Conservation (phyloP, 2,113 vertebrate genomes). For the Perca flavescens region DNA sequence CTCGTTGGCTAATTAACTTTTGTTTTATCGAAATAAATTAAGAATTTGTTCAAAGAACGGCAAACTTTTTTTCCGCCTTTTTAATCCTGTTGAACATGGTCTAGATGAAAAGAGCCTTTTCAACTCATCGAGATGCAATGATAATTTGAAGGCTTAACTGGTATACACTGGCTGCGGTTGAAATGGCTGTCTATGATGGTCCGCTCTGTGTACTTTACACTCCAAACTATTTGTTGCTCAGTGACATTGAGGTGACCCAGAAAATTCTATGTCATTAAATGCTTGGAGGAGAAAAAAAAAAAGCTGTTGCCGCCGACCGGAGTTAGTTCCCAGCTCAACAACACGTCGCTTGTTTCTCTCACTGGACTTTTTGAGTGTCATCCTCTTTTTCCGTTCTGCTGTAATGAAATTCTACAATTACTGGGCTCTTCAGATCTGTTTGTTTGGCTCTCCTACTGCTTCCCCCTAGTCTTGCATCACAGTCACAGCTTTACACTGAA, state of each 20-base stretch:
- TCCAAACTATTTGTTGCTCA: conserved; percentile 55
- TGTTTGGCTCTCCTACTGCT: conserved; percentile 8
- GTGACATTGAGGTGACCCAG: conserved; percentile 75
- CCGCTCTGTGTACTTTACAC: conserved; percentile 34
- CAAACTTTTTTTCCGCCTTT: conserved; percentile 16
- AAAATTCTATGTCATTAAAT: conserved; percentile 72
- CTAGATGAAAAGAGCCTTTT: conserved; percentile 44
- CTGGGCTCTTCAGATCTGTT: conserved; percentile 28
- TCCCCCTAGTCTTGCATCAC: conserved; percentile 52
- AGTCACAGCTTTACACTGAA: conserved; percentile 31
- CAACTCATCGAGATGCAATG: conserved; percentile 7
- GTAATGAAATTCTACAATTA: conserved; percentile 59
- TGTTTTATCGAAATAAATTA: conserved; percentile 54
- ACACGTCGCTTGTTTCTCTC: conserved; percentile 11
- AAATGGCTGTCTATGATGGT: conserved; percentile 9
- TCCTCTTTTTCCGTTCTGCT: conserved; percentile 23
- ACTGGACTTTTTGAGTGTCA: conserved; percentile 29
- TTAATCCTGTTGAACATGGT: conserved; percentile 42
- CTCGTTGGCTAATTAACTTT: conserved; percentile 38
- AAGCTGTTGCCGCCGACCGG: conserved; percentile 9
- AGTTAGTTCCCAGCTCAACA: conserved; percentile 49
- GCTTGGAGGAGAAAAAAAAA: conserved; percentile 30
- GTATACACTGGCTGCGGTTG: conserved; percentile 20
- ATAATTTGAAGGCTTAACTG: conserved; percentile 55
- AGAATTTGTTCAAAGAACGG: conserved; percentile 48